These are phyloP conservation scores for Acanthosepion esculentum DNA, from an alignment of 2,888 invertebrate genomes.

Conservation along the genomic window DNA sequence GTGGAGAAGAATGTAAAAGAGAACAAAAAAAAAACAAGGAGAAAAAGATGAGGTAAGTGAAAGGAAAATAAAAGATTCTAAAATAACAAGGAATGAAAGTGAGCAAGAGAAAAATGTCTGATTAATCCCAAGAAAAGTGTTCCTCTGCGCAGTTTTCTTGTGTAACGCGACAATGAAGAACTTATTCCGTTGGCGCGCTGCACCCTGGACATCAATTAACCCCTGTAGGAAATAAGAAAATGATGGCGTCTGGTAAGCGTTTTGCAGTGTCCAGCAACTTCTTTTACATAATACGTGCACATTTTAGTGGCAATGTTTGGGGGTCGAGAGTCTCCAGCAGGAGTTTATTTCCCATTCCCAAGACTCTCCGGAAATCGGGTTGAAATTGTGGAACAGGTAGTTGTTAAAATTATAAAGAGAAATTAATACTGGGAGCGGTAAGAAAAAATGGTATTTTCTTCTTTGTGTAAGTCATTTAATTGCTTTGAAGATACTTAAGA, in stretches of 20 bases:
- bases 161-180: neutral
- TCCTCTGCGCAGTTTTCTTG: constrained; percentile 33
- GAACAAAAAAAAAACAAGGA: neutral
- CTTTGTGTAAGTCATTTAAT: too few relatives aligned
- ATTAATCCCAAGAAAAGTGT: neutral
- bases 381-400: too few relatives aligned
- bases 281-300: neutral
- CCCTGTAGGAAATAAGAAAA: neutral
- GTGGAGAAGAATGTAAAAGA: neutral
- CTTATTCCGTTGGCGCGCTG: neutral
- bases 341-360: too few relatives aligned
- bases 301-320: neutral
- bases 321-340: neutral
- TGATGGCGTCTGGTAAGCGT: neutral
- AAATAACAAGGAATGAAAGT: neutral
- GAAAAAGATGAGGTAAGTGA: neutral
- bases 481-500: too few relatives aligned
- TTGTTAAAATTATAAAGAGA: too few relatives aligned
- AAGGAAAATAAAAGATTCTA: neutral
- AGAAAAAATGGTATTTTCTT: too few relatives aligned
- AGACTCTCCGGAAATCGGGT: too few relatives aligned
- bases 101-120: neutral
- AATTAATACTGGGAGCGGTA: too few relatives aligned
- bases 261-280: neutral
- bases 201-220: neutral